phyloP scores from a whole-genome alignment of 2,888 invertebrate species.

The Melanotus villosus region DNA sequence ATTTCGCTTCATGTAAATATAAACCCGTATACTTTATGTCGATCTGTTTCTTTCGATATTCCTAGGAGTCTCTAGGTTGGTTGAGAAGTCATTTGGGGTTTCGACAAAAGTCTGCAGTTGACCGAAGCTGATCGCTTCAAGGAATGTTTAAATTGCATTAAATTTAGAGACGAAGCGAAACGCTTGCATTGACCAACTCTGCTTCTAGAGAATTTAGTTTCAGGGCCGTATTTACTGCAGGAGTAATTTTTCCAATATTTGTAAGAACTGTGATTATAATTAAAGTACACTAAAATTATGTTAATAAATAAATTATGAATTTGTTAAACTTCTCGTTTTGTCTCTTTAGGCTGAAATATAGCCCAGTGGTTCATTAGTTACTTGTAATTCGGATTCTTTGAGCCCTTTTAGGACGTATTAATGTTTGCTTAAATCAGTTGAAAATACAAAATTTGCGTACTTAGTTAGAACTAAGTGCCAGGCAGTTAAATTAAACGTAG shows the following conservation, averaged over 20 bases:
- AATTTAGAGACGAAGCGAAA: slow-evolving; percentile 35
- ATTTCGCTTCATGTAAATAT: slow-evolving; percentile 29
- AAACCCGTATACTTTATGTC: slow-evolving; percentile 18
- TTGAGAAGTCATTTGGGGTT: slow-evolving; percentile 33
- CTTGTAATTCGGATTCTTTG: too few species aligned
- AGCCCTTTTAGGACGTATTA: too few species aligned
- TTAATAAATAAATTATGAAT: too few species aligned
- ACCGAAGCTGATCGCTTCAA: slow-evolving; percentile 39
- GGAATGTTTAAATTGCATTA: slow-evolving; percentile 44
- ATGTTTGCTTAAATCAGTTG: too few species aligned
- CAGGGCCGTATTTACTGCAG: neutral
- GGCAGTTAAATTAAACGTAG: too few species aligned
- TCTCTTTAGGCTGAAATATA: too few species aligned
- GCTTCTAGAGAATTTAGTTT: slow-evolving; percentile 32
- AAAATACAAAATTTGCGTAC: too few species aligned
- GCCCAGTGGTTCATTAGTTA: too few species aligned
- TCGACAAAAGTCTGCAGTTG: slow-evolving; percentile 35
- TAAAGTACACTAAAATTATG: too few species aligned
- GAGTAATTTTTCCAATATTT: neutral
- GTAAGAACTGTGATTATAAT: too few species aligned
- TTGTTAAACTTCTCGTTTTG: too few species aligned
- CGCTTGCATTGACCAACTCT: slow-evolving; percentile 13
- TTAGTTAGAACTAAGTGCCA: too few species aligned
- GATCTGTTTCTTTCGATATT: slow-evolving; percentile 12
- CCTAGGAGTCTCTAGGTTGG: slow-evolving; percentile 14